Evolutionary conservation across 2,797 vertebrate genomes (phyloP).

Genomic region (Takifugu ocellatus): DNA sequence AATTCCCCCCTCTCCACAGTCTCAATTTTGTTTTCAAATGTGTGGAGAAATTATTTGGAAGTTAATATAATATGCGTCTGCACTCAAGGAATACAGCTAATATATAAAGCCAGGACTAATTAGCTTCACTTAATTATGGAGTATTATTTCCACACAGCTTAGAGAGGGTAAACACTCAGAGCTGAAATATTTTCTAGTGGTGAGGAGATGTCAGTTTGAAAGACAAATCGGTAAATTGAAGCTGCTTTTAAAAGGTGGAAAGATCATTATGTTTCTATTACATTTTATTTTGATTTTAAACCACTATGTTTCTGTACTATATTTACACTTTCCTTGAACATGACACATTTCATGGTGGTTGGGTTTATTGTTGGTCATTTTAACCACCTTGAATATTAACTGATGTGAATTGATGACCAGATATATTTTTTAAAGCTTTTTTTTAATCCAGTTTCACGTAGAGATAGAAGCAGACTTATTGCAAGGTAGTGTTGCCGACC

Average conservation of each 20-base stretch:
- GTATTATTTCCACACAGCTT: conserved; percentile 77
- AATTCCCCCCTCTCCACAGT: conserved; percentile 44
- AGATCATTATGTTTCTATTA: too few relatives aligned
- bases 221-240: background rate
- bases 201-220: conserved; percentile 13
- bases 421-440: conserved; percentile 4
- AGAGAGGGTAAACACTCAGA: conserved; percentile 61
- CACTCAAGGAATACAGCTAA: conserved; percentile 66
- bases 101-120: conserved; percentile 76
- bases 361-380: too few relatives aligned
- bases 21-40: conserved; percentile 64
- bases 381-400: conserved; percentile 6
- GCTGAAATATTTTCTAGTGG: conserved; percentile 40
- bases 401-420: conserved; percentile 5
- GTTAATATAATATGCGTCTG: conserved; percentile 68
- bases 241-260: too few relatives aligned
- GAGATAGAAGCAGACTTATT: conserved; percentile 58
- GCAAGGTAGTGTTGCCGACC: conserved; percentile 55
- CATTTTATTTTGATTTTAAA: too few relatives aligned
- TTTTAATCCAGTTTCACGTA: conserved; percentile 36
- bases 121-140: conserved; percentile 73
- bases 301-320: too few relatives aligned
- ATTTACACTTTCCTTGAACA: too few relatives aligned
- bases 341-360: too few relatives aligned
- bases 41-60: conserved; percentile 74